Conservation (phyloP, 2,888 invertebrate genomes). For the Amaurobius ferox region DNA sequence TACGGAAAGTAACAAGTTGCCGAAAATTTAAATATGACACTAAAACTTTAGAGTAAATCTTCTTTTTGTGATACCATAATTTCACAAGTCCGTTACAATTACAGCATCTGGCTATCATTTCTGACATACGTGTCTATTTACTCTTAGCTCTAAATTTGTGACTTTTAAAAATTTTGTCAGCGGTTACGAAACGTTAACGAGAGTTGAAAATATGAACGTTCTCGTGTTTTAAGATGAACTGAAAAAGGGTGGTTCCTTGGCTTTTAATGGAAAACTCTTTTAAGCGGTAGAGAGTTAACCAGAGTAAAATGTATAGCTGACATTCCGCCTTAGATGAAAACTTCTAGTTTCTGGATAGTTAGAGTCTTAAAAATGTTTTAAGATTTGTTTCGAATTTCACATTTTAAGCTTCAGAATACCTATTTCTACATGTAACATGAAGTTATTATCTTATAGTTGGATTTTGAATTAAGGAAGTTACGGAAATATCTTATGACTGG, state of each 20-base stretch:
- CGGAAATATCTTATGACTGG: no score
- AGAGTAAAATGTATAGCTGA: slow-evolving; percentile 23
- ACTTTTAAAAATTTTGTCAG: slow-evolving; percentile 39
- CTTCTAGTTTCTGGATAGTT: neutral
- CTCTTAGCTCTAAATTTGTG: neutral
- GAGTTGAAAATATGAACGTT: slow-evolving; percentile 28
- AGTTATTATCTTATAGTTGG: no score
- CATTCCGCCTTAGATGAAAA: slow-evolving; percentile 20
- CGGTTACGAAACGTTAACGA: slow-evolving; percentile 31
- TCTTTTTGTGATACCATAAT: slow-evolving; percentile 10
- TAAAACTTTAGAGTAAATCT: neutral
- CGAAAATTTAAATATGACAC: neutral
- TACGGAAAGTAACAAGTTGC: no score
- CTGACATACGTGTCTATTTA: slow-evolving; percentile 6
- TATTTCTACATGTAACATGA: no score
- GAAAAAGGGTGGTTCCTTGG: slow-evolving; percentile 31
- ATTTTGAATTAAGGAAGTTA: no score
- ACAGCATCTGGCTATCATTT: slow-evolving; percentile 17
- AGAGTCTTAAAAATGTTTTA: neutral
- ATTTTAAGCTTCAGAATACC: no score
- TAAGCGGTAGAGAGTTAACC: slow-evolving; percentile 25
- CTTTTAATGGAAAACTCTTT: slow-evolving; percentile 4
- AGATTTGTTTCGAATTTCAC: neutral
- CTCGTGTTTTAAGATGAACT: slow-evolving; percentile 20
- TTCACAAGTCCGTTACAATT: slow-evolving; percentile 21